Percentiles rank a stretch among this genome's conserved stretches.
Conservation (phyloP, 2,888 invertebrate species). For the Pandemis heparana region DNA sequence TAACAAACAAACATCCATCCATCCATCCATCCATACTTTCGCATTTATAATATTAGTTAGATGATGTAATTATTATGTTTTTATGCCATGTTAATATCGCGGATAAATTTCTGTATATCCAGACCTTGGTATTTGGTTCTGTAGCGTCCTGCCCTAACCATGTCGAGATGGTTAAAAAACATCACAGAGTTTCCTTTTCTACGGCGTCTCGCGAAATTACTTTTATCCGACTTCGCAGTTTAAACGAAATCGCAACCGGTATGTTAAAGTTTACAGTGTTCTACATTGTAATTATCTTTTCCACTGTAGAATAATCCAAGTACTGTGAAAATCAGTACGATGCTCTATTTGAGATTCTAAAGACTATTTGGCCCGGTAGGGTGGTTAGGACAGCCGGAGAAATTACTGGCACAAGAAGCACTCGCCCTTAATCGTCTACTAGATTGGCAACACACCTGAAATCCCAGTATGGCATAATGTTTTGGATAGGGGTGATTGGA, state of each 20-base stretch:
- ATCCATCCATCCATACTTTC: too few species aligned
- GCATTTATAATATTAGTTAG: too few species aligned
- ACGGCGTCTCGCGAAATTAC: slow-evolving; percentile 14
- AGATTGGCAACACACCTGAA: neutral
- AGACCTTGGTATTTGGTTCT: neutral
- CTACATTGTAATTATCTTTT: neutral
- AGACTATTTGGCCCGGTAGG: neutral
- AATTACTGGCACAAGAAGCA: neutral
- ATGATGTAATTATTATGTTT: too few species aligned
- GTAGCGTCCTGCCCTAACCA: neutral
- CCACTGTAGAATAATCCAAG: neutral
- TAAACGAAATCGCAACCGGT: neutral
- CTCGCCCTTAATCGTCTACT: too few species aligned
- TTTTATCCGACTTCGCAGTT: slow-evolving; percentile 22
- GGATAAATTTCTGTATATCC: too few species aligned
- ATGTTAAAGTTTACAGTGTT: slow-evolving; percentile 14
- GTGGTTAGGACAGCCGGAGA: neutral
- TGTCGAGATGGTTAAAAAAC: slow-evolving; percentile 13
- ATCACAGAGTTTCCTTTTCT: slow-evolving; percentile 16
- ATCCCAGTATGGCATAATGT: neutral
- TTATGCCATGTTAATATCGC: too few species aligned
- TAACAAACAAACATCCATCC: too few species aligned
- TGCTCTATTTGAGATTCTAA: neutral
- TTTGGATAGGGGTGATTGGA: too few species aligned
- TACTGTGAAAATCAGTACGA: neutral